These are phyloP conservation scores for Mechanitis mazaeus DNA, from an alignment of 2,888 invertebrate genomes.

Conservation along the genomic window DNA sequence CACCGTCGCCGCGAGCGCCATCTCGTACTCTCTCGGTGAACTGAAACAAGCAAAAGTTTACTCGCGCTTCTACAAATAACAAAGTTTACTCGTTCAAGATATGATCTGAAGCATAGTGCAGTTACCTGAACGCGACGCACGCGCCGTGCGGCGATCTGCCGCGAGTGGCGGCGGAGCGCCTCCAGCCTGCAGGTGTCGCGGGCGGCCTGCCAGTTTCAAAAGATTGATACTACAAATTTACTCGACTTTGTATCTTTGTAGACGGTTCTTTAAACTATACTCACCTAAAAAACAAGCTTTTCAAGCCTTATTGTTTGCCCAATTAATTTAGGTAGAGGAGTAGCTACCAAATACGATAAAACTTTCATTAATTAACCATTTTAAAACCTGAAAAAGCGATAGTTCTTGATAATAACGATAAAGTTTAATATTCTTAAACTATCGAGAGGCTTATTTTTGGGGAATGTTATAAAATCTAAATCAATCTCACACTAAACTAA, in stretches of 20 bases:
- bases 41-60: constrained; percentile 49
- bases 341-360: no score
- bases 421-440: background rate
- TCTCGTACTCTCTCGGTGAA: constrained; percentile 68
- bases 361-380: background rate
- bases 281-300: no score
- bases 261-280: no score
- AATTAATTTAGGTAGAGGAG: no score
- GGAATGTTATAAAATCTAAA: background rate
- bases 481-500: background rate
- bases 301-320: no score
- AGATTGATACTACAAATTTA: background rate
- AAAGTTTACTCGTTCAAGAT: constrained; percentile 24
- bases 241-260: no score
- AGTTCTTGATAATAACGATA: background rate
- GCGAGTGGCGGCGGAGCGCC: constrained; percentile 89
- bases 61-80: constrained; percentile 25
- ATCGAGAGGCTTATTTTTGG: background rate
- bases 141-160: constrained; percentile 89
- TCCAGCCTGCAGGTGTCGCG: constrained; percentile 65
- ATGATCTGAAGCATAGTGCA: constrained; percentile 42
- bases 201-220: background rate
- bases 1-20: constrained; percentile 63
- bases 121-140: constrained; percentile 89
- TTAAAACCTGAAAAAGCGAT: background rate